Evolutionary conservation across 2,888 invertebrate genomes (phyloP).

Genomic region (Dugesia japonica): DNA sequence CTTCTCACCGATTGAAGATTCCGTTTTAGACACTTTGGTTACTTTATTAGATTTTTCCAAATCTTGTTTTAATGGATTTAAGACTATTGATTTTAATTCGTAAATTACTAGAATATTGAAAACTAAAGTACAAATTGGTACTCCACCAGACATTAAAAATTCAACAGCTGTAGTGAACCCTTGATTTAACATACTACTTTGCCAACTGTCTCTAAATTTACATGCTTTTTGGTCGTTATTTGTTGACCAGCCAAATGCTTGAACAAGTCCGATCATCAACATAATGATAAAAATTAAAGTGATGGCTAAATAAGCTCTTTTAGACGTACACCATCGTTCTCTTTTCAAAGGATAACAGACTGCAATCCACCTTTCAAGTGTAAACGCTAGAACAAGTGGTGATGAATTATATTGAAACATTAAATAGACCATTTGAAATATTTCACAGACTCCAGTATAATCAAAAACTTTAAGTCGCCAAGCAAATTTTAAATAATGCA

Average conservation of each 20-base stretch:
- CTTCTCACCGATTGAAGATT: not conserved
- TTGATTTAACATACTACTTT: conserved; percentile 37
- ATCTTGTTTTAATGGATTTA: conserved; percentile 15
- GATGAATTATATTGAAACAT: conserved; percentile 44
- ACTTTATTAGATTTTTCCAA: not conserved
- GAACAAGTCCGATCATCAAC: conserved; percentile 39
- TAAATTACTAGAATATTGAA: conserved; percentile 45
- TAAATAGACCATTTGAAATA: conserved; percentile 40
- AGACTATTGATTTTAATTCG: conserved; percentile 41
- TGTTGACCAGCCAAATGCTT: conserved; percentile 44
- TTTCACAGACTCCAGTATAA: conserved; percentile 40
- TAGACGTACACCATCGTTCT: conserved; percentile 42
- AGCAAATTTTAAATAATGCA: conserved; percentile 42
- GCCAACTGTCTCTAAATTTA: conserved; percentile 40
- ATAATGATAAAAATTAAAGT: conserved; percentile 33
- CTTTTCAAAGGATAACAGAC: conserved; percentile 42
- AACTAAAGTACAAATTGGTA: conserved; percentile 42
- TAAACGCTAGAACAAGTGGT: conserved; percentile 43
- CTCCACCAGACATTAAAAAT: conserved; percentile 41
- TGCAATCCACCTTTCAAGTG: conserved; percentile 45
- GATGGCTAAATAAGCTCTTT: conserved; percentile 37
- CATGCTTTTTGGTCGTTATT: conserved; percentile 38
- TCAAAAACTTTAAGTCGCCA: conserved; percentile 41
- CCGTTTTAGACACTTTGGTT: not conserved
- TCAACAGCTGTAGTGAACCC: conserved; percentile 38